These are phyloP conservation scores for Agriopis marginaria DNA, from an alignment of 2,888 invertebrate species.

Conservation along the genomic window DNA sequence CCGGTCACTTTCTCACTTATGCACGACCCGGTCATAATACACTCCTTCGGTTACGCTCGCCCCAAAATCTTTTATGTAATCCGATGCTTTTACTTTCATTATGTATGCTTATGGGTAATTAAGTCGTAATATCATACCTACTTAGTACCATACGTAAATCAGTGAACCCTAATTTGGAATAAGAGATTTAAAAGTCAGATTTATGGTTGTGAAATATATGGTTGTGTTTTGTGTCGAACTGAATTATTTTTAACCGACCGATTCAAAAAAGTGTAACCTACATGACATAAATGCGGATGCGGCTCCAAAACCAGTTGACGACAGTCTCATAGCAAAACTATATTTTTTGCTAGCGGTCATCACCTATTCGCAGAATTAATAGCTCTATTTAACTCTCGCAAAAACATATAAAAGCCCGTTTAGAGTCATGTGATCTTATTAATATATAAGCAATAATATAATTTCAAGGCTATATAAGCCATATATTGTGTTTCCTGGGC, in stretches of 20 bases:
- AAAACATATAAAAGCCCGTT: conserved; percentile 21
- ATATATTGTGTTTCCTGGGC: conserved; percentile 18
- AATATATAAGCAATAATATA: conserved; percentile 31
- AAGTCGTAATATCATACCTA: conserved; percentile 19
- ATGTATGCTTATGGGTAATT: conserved; percentile 35
- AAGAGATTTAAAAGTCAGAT: background rate
- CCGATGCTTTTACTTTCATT: conserved; percentile 31
- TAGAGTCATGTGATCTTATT: conserved; percentile 24
- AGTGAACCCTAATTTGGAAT: conserved; percentile 1
- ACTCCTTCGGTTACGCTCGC: conserved; percentile 30
- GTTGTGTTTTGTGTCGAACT: background rate
- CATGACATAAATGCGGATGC: background rate
- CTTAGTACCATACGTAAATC: background rate
- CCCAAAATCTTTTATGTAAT: conserved; percentile 33
- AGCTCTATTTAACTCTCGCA: conserved; percentile 14
- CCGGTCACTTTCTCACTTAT: conserved; percentile 31
- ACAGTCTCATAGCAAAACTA: background rate
- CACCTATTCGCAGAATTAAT: conserved; percentile 17
- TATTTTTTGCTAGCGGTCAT: conserved; percentile 6
- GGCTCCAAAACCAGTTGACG: conserved; percentile 7
- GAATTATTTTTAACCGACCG: background rate
- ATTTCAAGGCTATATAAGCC: conserved; percentile 32
- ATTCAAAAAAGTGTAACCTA: too few species aligned
- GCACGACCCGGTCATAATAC: conserved; percentile 21
- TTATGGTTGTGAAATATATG: background rate